Base-by-base conservation (phyloP, 2,888 invertebrate species). In the Gortyna flavago region DNA sequence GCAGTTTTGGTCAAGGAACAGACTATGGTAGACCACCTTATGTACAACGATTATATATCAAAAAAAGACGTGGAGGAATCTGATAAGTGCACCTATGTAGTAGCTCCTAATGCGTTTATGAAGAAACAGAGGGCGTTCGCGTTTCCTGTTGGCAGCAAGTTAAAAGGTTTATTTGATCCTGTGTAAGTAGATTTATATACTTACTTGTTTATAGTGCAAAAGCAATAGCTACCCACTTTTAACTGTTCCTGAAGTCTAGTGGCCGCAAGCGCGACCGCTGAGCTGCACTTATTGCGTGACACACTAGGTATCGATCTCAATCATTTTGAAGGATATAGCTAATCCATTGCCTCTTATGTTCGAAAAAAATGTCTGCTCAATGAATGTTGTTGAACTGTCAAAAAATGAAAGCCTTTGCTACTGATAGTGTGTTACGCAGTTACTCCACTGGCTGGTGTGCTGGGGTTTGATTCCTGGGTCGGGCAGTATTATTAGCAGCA, bases 21-120 rank as follows among this genome's bases (percentile, higher is more conserved):
- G 74, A 97, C 97, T 0, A 97, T 97, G 0, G 97, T 98, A 11
- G 97, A 98, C 88, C 97, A 97, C 85, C 94, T 98, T 9, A 97
- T 98, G 95, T 98, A 98, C 86, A 92, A 95, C 2, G 98, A 98
- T 90, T 98, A 98, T 89, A 93, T 97, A 78, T 95, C 97, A 0
- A 91, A 96, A 48, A 94, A 97, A 83, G 96, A 95, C 0, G 91
- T 97, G 0, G 95, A 96, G 0, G 98, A 98, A 90, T 95, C 96
- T 21, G 93, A 97, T 0, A 97, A 98, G 72, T 99, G 99, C 90
- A 98, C 98, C 0, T 98, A 97, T 90, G 98, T 98, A 0, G 97
- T 98, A 72, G 98, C 98, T 13, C 97, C 97, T 32, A 97, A 97
- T 67, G 94, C 97, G 0, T 97, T 98, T 84, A 97, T 98, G 89